phyloP scores from a whole-genome alignment of 2,797 vertebrate species.

The Myotis myotis region DNA sequence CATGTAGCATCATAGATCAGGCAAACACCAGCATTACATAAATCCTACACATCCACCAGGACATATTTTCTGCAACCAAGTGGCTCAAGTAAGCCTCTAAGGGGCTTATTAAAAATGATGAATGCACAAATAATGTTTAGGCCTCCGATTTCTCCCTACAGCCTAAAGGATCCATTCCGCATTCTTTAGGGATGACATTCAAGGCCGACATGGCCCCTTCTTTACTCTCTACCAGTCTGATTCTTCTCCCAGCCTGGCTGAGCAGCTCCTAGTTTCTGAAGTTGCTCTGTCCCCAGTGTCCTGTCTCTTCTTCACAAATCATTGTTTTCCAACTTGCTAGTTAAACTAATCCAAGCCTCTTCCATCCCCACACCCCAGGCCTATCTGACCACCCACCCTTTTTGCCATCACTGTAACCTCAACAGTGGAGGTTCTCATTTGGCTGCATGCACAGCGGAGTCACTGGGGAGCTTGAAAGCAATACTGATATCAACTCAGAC shows the following conservation, averaged over 20 bases:
- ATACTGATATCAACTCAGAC: neutral
- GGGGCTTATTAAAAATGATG: constrained; percentile 74
- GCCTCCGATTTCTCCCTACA: constrained; percentile 2
- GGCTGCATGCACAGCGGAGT: neutral
- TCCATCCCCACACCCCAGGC: neutral
- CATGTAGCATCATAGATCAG: neutral
- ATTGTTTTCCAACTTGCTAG: neutral
- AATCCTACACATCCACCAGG: neutral
- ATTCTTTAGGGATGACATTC: constrained; percentile 55
- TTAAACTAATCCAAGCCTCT: neutral
- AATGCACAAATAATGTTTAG: constrained; percentile 62
- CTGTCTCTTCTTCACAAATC: neutral
- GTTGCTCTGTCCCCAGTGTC: neutral
- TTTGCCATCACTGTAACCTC: neutral
- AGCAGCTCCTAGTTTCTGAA: constrained; percentile 8
- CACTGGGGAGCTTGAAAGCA: neutral
- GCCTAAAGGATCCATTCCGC: constrained; percentile 48
- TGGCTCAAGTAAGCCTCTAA: constrained; percentile 46
- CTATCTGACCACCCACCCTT: neutral
- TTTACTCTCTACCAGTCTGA: neutral
- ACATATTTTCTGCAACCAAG: constrained; percentile 52
- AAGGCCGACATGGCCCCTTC: neutral
- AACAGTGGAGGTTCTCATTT: neutral
- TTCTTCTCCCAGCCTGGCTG: neutral
- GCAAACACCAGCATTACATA: constrained; percentile 45